phyloP scores from a whole-genome alignment of 92 coral and sea anemone genomes.

The Palythoa heliodiscus region DNA sequence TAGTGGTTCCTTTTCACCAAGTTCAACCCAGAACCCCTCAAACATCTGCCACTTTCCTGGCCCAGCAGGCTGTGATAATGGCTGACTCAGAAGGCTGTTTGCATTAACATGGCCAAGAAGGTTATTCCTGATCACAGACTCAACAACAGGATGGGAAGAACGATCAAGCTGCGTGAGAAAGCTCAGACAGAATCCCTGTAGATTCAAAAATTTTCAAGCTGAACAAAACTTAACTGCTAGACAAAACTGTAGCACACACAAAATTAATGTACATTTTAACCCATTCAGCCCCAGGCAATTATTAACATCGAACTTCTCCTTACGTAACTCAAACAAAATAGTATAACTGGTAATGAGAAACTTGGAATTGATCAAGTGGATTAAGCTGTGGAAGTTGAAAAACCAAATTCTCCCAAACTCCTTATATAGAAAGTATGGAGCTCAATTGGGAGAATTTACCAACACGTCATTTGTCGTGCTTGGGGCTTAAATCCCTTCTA shows the following conservation, averaged over 20 bases:
- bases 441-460: too few species aligned
- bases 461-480: too few species aligned
- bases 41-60: constrained; percentile 68
- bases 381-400: too few species aligned
- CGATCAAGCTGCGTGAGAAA: constrained; percentile 95
- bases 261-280: background rate
- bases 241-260: background rate
- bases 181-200: constrained; percentile 94
- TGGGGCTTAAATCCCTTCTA: too few species aligned
- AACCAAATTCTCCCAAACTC: too few species aligned
- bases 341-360: too few species aligned
- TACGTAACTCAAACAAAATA: too few species aligned
- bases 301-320: too few species aligned
- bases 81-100: constrained; percentile 81
- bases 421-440: too few species aligned
- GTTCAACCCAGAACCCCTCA: constrained; percentile 94
- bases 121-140: constrained; percentile 67
- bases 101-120: constrained; percentile 94
- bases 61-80: constrained; percentile 70
- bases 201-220: background rate
- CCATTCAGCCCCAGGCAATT: too few species aligned
- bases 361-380: too few species aligned
- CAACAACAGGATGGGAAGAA: constrained; percentile 85
- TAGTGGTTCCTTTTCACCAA: constrained; percentile 74
- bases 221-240: background rate